Conservation (phyloP, 2,888 invertebrate genomes). For the Urechis unicinctus region DNA sequence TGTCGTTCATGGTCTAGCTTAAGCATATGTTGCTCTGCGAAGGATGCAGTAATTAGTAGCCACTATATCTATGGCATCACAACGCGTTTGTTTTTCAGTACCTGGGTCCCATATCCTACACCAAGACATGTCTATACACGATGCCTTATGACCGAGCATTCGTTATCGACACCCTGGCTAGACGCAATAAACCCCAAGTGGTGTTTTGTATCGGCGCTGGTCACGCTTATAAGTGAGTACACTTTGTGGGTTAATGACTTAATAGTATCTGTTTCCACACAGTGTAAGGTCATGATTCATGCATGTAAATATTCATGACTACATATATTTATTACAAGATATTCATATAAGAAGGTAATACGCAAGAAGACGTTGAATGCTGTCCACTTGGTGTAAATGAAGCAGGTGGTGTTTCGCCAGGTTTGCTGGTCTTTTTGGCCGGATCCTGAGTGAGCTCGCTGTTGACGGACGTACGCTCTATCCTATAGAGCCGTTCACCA, state of each 20-base stretch:
- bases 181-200: conserved; percentile 33
- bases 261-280: neutral
- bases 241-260: neutral
- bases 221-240: conserved; percentile 41
- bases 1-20: neutral
- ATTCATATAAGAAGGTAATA: neutral
- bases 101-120: conserved; percentile 36
- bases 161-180: conserved; percentile 35
- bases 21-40: neutral
- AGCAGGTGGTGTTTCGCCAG: conserved; percentile 16
- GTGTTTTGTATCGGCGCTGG: conserved; percentile 42
- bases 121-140: conserved; percentile 45
- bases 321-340: too few species aligned
- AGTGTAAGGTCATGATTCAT: too few species aligned
- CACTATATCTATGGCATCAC: neutral
- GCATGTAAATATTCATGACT: too few species aligned
- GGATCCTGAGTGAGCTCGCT: conserved; percentile 39
- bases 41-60: neutral
- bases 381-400: neutral
- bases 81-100: conserved; percentile 22
- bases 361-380: neutral
- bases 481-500: conserved; percentile 31
- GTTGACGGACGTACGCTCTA: conserved; percentile 34
- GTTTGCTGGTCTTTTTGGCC: conserved; percentile 41
- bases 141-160: conserved; percentile 45